Conservation (phyloP, 2,888 invertebrate genomes). For the Drosophila niveifrons region DNA sequence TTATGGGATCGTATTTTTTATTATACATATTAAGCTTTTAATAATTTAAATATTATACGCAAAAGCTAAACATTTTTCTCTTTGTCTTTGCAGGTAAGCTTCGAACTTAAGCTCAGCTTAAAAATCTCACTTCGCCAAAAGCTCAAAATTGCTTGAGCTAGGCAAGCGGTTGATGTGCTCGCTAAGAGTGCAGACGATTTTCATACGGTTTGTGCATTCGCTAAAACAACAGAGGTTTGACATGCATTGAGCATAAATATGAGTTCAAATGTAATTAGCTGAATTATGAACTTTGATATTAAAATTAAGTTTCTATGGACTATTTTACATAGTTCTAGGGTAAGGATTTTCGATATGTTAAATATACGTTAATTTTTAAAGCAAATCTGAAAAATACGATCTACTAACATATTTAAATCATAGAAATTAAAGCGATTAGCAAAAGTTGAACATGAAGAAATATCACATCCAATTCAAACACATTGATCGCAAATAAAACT, state of each 20-base stretch:
- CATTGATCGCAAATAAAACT: background rate
- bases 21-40: background rate
- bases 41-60: background rate
- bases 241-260: slow-evolving; percentile 14
- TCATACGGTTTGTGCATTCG: slow-evolving; percentile 16
- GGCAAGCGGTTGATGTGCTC: slow-evolving; percentile 6
- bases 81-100: slow-evolving; percentile 65
- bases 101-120: slow-evolving; percentile 13
- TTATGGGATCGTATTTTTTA: background rate
- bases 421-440: too few species aligned
- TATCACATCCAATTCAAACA: background rate
- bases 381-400: background rate
- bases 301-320: too few species aligned
- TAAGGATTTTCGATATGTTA: background rate
- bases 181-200: slow-evolving; percentile 4
- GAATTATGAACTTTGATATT: background rate
- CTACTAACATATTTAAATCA: background rate
- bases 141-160: slow-evolving; percentile 11
- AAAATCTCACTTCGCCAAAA: background rate
- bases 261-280: background rate
- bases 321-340: too few species aligned
- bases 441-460: too few species aligned
- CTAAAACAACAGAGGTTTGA: slow-evolving; percentile 20
- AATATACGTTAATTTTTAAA: background rate
- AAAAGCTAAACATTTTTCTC: slow-evolving; percentile 13